Conservation (phyloP, 2,888 invertebrate species). For the Aelia acuminata region DNA sequence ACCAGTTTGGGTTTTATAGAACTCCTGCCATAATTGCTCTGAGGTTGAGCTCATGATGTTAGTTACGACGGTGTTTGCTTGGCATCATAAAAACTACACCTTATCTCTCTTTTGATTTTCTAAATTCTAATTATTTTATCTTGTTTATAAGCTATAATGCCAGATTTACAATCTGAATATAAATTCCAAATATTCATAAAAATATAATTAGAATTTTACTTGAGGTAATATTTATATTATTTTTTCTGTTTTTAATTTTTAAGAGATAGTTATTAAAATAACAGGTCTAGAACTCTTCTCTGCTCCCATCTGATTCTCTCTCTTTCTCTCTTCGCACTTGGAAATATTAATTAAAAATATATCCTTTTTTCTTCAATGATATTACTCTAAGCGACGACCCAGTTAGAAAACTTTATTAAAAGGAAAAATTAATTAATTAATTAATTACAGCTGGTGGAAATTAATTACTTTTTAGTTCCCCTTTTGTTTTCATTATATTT, state of each 20-base stretch:
- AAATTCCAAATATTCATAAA: conserved; percentile 40
- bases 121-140: conserved; percentile 24
- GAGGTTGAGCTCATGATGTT: neutral
- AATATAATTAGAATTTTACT: conserved; percentile 37
- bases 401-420: conserved; percentile 24
- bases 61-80: neutral
- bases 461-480: neutral
- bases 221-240: neutral
- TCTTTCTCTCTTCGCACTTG: neutral
- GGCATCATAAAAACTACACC: neutral
- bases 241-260: neutral
- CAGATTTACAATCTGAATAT: neutral
- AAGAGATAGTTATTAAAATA: conserved; percentile 43
- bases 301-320: too few species aligned
- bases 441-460: conserved; percentile 1
- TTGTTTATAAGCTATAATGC: neutral
- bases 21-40: conserved; percentile 1
- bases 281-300: neutral
- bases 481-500: neutral
- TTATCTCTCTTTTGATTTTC: neutral
- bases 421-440: conserved; percentile 20
- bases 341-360: conserved; percentile 47
- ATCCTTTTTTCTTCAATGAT: conserved; percentile 15
- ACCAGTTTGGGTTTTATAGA: conserved; percentile 15
- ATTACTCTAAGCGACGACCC: conserved; percentile 7